Percentiles rank a stretch among this genome's conserved stretches.
Evolutionary conservation across 1,140 invertebrate genomes (phyloP).

Genomic region (Centruroides sculpturatus): DNA sequence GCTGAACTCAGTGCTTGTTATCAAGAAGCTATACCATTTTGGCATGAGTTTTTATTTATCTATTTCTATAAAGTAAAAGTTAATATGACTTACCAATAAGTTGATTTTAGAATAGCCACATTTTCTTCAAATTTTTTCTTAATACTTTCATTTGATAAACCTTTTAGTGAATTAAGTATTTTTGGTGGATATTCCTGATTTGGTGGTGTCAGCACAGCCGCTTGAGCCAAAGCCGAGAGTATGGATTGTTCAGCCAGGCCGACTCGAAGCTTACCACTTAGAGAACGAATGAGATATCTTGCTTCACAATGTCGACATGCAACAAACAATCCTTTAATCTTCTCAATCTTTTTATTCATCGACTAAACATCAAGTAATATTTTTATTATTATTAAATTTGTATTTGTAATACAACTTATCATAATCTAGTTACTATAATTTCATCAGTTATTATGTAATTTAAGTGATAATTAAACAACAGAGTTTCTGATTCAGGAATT

Average conservation of each 20-base stretch:
- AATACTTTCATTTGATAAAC: conserved; percentile 47
- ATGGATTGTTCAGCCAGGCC: conserved; percentile 95
- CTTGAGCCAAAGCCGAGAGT: conserved; percentile 70
- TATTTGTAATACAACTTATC: too few relatives aligned
- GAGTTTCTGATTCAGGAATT: too few relatives aligned
- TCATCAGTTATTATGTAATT: too few relatives aligned
- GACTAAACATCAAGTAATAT: conserved; percentile 36
- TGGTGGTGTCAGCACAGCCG: conserved; percentile 55
- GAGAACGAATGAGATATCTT: conserved; percentile 75
- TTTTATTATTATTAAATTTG: too few relatives aligned
- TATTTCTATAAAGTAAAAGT: too few relatives aligned
- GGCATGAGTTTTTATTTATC: too few relatives aligned
- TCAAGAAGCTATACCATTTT: too few relatives aligned
- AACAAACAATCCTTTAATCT: conserved; percentile 81
- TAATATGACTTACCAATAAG: conserved; percentile 58
- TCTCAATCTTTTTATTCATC: conserved; percentile 75
- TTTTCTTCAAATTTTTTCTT: conserved; percentile 67
- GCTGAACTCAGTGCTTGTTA: too few relatives aligned
- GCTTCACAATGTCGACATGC: conserved; percentile 83
- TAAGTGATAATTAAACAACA: too few relatives aligned
- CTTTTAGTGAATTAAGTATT: conserved; percentile 43
- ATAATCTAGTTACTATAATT: too few relatives aligned
- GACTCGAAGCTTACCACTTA: conserved; percentile 88
- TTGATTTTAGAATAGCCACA: conserved; percentile 71
- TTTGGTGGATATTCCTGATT: conserved; percentile 48